Base-by-base conservation (phyloP, 2,888 invertebrate species). In the Cristatella mucedo region DNA sequence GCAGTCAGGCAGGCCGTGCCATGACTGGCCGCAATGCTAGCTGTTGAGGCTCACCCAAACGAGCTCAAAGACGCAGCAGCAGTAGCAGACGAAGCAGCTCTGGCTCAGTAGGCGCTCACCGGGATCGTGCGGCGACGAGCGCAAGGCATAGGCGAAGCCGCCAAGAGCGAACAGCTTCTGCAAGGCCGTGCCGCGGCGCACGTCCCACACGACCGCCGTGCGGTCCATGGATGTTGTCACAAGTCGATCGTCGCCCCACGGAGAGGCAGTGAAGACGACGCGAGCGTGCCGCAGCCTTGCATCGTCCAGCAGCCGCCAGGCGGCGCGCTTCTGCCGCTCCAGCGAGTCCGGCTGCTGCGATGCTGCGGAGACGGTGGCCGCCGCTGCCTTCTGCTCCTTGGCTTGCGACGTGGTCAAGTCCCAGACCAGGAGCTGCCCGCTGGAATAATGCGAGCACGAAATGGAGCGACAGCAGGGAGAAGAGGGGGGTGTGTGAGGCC, bases 71-170 rank as follows among this genome's bases (percentile, higher is more conserved):
- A n/a, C n/a, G n/a, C n/a, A n/a, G n/a, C n/a, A n/a, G n/a, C n/a
- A n/a, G n/a, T n/a, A n/a, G n/a, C n/a, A n/a, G n/a, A n/a, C n/a
- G n/a, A n/a, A n/a, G n/a, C n/a, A n/a, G n/a, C n/a, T n/a, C n/a
- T n/a, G n/a, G n/a, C n/a, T n/a, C n/a, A n/a, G n/a, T n/a, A n/a
- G n/a, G n/a, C n/a, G n/a, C n/a, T n/a, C n/a, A 55, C 71, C 72
- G 40, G 80, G 77, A 63, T 81, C 80, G 42, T 80, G 66, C 0
- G 77, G 76, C 41, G 79, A 80, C 5, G 72, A 58, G 29, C 71
- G 68, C 20, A 80, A 57, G 22, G 71, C 72, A 53, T 76, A 77
- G 2, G 78, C 60, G 54, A 67, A 74, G 9, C 78, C 79, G 4
- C 76, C 77, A 46, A 76, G 70, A 15, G 43, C 40, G 5, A 21